Base-by-base conservation (phyloP, 1,140 invertebrate species). In the Ceratina calcarata region DNA sequence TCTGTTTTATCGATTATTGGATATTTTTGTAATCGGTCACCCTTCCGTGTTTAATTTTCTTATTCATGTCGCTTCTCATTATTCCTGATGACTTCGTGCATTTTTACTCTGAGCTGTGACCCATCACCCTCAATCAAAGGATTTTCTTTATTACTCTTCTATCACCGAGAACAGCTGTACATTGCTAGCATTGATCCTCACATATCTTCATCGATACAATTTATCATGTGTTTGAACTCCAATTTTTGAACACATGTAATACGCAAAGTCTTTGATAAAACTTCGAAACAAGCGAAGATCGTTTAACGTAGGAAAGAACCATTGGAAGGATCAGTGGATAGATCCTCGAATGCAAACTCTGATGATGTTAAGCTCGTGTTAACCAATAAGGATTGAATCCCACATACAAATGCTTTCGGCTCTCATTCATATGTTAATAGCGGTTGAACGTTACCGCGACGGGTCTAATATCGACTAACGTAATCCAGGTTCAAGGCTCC, bases 391-490 rank as follows among this genome's bases (percentile, higher is more conserved):
- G 78, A 64, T 75, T 80, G 66, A 70, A 83, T 83, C 55, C 75
- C 15, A 6, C 77, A 18, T 55, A 55, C 53, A 55, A 58, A 58
- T 22, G n/a, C 4, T 22, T 62, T 13, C 15, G 51, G 49, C 69
- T 32, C n/a, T 10, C 12, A 78, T 91, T 91, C 88, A 90, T 90
- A 91, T 91, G 90, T 86, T 91, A 91, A 91, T 90, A 83, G 69
- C 64, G 84, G 72, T 87, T 75, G 81, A 83, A 87, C 89, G 85
- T 87, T 80, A 84, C 83, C 85, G 82, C 86, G 72, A 78, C 69
- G 83, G 85, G 80, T 88, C 82, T 89, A 90, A 90, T 90, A 90
- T 89, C 86, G 87, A 82, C 87, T 82, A 86, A 89, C 88, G 83
- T 89, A 90, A 90, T 89, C 89, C 86, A 61, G 82, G 87, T 84